Evolutionary conservation across 2,113 vertebrate species (phyloP).

Genomic region (Lota lota): DNA sequence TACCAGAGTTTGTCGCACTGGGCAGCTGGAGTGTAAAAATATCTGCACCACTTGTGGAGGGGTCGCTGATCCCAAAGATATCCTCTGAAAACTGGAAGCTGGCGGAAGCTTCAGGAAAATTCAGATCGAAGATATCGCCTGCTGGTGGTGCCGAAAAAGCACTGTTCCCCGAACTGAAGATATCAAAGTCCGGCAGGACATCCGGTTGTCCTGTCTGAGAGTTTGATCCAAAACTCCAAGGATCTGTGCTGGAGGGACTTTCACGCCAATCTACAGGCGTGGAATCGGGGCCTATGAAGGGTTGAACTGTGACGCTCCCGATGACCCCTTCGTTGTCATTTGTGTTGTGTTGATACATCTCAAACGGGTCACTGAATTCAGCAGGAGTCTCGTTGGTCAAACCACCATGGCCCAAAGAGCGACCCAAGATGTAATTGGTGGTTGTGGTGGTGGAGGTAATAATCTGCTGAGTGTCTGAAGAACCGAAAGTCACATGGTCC

Average conservation of each 20-base stretch:
- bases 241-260: constrained; percentile 13
- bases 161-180: constrained; percentile 48
- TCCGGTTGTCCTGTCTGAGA: constrained; percentile 19
- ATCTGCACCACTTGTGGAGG: constrained; percentile 11
- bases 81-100: constrained; percentile 6
- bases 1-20: constrained; percentile 8
- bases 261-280: constrained; percentile 15
- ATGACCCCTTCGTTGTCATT: constrained; percentile 16
- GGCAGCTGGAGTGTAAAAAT: constrained; percentile 15
- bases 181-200: constrained; percentile 43
- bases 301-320: constrained; percentile 5
- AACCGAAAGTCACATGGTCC: constrained; percentile 18
- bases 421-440: constrained; percentile 17
- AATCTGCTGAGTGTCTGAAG: constrained; percentile 10
- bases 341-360: background rate
- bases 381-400: no score
- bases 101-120: constrained; percentile 13
- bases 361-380: no score
- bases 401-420: constrained; percentile 1
- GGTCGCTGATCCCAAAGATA: constrained; percentile 43
- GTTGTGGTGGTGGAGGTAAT: background rate
- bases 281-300: background rate
- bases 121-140: constrained; percentile 14
- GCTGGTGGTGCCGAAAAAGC: constrained; percentile 20
- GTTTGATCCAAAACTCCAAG: constrained; percentile 13